These are phyloP conservation scores for Steinernema hermaphroditum DNA, from an alignment of 2,888 invertebrate species.

Conservation along the genomic window DNA sequence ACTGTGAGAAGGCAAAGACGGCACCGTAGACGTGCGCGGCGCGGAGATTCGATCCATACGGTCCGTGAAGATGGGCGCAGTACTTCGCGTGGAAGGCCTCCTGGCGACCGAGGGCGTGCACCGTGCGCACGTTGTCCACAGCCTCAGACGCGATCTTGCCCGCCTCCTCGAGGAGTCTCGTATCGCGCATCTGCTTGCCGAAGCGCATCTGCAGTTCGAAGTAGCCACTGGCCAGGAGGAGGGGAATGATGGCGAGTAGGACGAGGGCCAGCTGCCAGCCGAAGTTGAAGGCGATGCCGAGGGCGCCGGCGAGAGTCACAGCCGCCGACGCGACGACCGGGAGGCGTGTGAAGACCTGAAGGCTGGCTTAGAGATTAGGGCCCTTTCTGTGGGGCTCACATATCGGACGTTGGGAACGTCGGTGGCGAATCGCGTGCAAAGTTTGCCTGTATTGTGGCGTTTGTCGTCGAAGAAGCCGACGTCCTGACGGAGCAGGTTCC, in stretches of 20 bases:
- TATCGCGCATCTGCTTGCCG: slow-evolving; percentile 69
- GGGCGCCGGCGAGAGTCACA: slow-evolving; percentile 65
- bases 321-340: slow-evolving; percentile 65
- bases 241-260: slow-evolving; percentile 66
- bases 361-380: not conserved
- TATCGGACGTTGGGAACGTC: slow-evolving; percentile 68
- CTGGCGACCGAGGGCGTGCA: slow-evolving; percentile 66
- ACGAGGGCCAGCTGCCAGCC: slow-evolving; percentile 68
- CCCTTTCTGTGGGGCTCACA: not conserved
- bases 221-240: slow-evolving; percentile 53
- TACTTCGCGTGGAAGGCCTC: slow-evolving; percentile 59
- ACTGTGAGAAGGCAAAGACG: slow-evolving; percentile 66
- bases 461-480: slow-evolving; percentile 69
- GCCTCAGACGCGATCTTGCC: slow-evolving; percentile 69
- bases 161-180: slow-evolving; percentile 69
- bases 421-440: slow-evolving; percentile 68
- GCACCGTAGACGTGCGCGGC: slow-evolving; percentile 54
- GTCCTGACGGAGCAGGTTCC: slow-evolving; percentile 68
- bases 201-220: slow-evolving; percentile 40
- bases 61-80: slow-evolving; percentile 58
- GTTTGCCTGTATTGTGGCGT: slow-evolving; percentile 67
- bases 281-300: slow-evolving; percentile 67
- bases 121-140: slow-evolving; percentile 67
- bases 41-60: slow-evolving; percentile 58
- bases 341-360: slow-evolving; percentile 51